Evolutionary conservation across 2,113 vertebrate genomes (phyloP).

Genomic region (Tetrao urogallus): DNA sequence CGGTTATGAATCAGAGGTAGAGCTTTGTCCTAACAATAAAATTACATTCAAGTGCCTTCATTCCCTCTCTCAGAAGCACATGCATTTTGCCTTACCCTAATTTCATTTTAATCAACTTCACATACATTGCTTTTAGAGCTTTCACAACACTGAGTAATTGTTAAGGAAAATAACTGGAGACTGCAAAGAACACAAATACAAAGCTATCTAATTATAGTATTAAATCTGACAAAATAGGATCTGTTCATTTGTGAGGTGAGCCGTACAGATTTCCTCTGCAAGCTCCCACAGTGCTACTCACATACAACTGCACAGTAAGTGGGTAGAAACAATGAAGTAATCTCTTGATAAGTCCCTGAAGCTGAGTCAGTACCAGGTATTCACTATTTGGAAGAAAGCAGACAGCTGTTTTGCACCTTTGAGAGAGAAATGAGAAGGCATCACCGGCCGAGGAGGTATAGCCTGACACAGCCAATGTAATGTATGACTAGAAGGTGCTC

Average conservation of each 20-base stretch:
- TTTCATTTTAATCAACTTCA: background rate
- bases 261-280: background rate
- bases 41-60: background rate
- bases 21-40: background rate
- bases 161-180: background rate
- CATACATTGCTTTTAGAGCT: background rate
- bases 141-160: constrained; percentile 18
- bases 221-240: background rate
- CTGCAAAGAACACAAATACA: background rate
- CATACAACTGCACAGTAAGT: background rate
- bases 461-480: background rate
- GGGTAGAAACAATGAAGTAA: background rate
- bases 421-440: background rate
- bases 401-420: background rate
- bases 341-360: background rate
- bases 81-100: background rate
- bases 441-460: background rate
- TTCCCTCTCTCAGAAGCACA: background rate
- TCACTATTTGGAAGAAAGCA: background rate
- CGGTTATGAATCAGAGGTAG: background rate
- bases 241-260: constrained; percentile 28
- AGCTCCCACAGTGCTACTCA: background rate
- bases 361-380: background rate
- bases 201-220: background rate
- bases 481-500: background rate